phyloP scores from a whole-genome alignment of 2,797 vertebrate species.

The Hydrocynus forskahlii region DNA sequence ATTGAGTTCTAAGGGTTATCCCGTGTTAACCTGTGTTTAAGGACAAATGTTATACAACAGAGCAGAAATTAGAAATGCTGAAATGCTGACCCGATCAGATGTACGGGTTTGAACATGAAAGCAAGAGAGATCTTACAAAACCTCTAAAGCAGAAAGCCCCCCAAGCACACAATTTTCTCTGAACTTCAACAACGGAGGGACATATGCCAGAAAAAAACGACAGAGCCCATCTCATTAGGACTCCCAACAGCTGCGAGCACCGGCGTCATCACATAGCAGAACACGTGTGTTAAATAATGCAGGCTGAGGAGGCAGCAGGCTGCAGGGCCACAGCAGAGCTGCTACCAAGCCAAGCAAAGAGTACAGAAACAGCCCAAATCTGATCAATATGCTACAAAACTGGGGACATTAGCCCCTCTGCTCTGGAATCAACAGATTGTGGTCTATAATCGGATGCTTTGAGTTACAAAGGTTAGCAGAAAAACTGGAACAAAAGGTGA shows the following conservation, averaged over 20 bases:
- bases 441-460: not conserved
- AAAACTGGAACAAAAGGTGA: no score
- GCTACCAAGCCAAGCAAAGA: not conserved
- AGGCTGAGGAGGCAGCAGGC: constrained; percentile 38
- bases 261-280: constrained; percentile 38
- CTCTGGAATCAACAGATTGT: not conserved
- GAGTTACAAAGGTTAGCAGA: no score
- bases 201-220: not conserved
- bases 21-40: not conserved
- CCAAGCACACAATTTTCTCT: not conserved
- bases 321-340: constrained; percentile 6
- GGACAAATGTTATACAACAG: not conserved
- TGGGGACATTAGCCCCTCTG: not conserved
- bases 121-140: not conserved
- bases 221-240: constrained; percentile 34
- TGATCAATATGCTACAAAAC: constrained; percentile 10
- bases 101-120: constrained; percentile 5
- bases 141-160: not conserved
- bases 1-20: no score
- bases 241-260: constrained; percentile 37
- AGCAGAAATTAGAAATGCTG: no score
- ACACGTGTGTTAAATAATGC: constrained; percentile 56
- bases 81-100: constrained; percentile 6
- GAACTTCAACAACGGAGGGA: constrained; percentile 5
- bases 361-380: not conserved